A percentile compares a stretch with the other conserved stretches of the same genome.
These are phyloP conservation scores for Crenuchus spilurus DNA, from an alignment of 2,797 vertebrate species.

Conservation along the genomic window DNA sequence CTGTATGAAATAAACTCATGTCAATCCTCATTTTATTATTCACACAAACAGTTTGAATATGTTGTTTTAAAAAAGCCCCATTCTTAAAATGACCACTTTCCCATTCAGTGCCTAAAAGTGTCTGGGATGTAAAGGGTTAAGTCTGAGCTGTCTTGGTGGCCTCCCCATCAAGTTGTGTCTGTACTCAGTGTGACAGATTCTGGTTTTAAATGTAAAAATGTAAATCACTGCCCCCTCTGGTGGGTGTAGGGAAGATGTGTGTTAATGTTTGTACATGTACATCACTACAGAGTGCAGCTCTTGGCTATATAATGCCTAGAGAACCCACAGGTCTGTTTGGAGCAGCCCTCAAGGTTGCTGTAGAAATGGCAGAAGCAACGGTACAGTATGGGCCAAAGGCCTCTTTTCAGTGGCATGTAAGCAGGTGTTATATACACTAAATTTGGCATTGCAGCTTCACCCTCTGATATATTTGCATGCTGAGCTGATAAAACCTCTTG, in stretches of 20 bases:
- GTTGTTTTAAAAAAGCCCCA: not conserved
- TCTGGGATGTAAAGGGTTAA: slow-evolving; percentile 69
- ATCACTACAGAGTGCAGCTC: not conserved
- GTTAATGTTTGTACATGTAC: not conserved
- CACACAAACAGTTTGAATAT: not conserved
- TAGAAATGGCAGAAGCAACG: not conserved
- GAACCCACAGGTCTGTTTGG: not conserved
- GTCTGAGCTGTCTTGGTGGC: not conserved
- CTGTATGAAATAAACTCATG: not conserved
- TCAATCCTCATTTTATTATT: not conserved
- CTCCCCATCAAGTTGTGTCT: slow-evolving; percentile 23
- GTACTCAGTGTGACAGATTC: slow-evolving; percentile 37
- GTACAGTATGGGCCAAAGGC: not conserved
- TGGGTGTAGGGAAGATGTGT: slow-evolving; percentile 26
- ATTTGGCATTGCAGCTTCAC: not conserved
- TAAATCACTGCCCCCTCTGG: slow-evolving; percentile 67
- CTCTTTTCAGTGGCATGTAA: not conserved
- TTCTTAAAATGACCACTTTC: not conserved
- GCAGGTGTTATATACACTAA: not conserved
- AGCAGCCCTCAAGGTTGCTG: not conserved
- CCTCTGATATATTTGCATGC: too few relatives aligned
- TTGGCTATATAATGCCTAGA: not conserved
- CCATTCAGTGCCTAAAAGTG: slow-evolving; percentile 27
- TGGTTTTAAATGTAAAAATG: slow-evolving; percentile 14
- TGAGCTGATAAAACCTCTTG: too few relatives aligned